Evolutionary conservation across 2,797 vertebrate species (phyloP).

Genomic region (Threskiornis aethiopicus): DNA sequence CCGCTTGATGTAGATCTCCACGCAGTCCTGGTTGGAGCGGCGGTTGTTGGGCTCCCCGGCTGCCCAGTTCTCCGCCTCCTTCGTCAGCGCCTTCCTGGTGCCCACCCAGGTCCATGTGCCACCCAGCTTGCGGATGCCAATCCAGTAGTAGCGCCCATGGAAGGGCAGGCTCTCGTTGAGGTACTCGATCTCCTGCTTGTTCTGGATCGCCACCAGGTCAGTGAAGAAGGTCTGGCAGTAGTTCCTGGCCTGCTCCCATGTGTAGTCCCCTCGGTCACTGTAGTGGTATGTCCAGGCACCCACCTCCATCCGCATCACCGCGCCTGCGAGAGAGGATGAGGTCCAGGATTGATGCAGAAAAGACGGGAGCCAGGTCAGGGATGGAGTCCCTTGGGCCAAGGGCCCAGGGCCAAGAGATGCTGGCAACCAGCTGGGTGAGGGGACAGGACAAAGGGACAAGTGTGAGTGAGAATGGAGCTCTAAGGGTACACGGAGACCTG

Average conservation of each 20-base stretch:
- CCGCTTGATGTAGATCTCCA: slow-evolving; percentile 66
- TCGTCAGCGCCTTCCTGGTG: not conserved
- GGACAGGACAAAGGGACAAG: not conserved
- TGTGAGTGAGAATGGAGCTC: not conserved
- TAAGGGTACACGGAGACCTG: not conserved
- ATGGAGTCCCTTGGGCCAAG: not conserved
- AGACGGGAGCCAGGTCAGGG: rapidly evolving
- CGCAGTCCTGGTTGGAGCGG: slow-evolving; percentile 59
- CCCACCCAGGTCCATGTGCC: slow-evolving; percentile 66
- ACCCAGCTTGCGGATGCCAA: slow-evolving; percentile 24
- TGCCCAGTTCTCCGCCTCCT: slow-evolving; percentile 60
- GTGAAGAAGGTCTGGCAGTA: slow-evolving; percentile 58
- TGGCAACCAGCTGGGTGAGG: not conserved
- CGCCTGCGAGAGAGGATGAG: not conserved
- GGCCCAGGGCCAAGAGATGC: not conserved
- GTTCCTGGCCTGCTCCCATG: slow-evolving; percentile 31
- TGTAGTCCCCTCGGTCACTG: slow-evolving; percentile 28
- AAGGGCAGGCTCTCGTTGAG: slow-evolving; percentile 38
- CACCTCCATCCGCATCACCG: not conserved
- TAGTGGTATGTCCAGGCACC: slow-evolving; percentile 52
- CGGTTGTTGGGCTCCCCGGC: slow-evolving; percentile 51
- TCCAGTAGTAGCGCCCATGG: slow-evolving; percentile 22
- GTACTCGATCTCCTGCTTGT: slow-evolving; percentile 37
- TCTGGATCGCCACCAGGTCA: slow-evolving; percentile 60
- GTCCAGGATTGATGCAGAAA: not conserved